Base-by-base conservation (phyloP, 2,113 vertebrate genomes). In the Vulpes vulpes region DNA sequence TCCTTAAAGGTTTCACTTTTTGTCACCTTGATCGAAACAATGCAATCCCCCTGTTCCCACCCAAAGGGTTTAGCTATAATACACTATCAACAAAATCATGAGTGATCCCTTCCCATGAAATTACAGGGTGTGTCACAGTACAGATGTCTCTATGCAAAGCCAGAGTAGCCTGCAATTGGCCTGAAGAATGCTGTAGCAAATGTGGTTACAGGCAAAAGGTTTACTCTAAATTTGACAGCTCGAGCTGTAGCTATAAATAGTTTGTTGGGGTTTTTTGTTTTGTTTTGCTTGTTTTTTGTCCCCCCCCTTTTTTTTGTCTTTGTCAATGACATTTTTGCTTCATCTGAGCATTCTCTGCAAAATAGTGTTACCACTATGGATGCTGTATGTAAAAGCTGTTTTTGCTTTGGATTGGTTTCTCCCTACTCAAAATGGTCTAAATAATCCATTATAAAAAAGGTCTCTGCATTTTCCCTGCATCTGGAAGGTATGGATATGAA, bases 111-210 rank as follows among this genome's bases (percentile, higher is more conserved):
- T 98, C 95, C 98, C 81, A 74, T 96, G 97, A 99, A 99, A 99
- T 99, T 99, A 99, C 92, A 99, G 99, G 99, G 99, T 98, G 99
- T 99, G 99, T 98, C 98, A 49, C 97, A 8, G 95, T 84, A 97
- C 99, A 99, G 99, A 99, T 99, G 98, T 98, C 98, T 99, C 98
- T 60, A 71, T 43, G 91, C 20, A 94, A 87, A 89, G 96, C 81
- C 94, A 78, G 14, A 59, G 94, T 87, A 98, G 96, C 92, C 98
- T 97, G 65, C 98, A 98, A 53, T 96, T 96, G 98, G 92, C 79
- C 90, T 94, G 97, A 98, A 98, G n/a, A 98, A 97, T 98, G 92
- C 69, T 85, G 95, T 60, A 97, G 96, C 91, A 97, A 98, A 98
- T 92, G 96, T 3, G 97, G 97, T 96, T 98, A 95, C 81, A 96